A percentile compares a stretch with the other conserved stretches of the same genome.
phyloP scores from a whole-genome alignment of 2,113 vertebrate species.

The Phyllopteryx taeniolatus region DNA sequence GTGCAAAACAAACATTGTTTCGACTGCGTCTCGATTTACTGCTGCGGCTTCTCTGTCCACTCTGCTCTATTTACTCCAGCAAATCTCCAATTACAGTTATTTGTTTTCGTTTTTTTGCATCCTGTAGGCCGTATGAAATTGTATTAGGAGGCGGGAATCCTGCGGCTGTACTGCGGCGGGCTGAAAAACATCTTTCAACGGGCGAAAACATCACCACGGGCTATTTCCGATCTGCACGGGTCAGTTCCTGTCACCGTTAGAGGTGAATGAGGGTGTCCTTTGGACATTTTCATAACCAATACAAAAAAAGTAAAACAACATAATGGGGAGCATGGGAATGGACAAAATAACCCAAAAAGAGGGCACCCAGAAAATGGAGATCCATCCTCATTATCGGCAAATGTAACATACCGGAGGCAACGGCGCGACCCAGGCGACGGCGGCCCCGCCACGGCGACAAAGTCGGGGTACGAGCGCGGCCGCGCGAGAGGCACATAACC shows the following conservation, averaged over 20 bases:
- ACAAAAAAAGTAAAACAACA: too few relatives aligned
- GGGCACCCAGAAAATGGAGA: conserved; percentile 25
- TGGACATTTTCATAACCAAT: too few relatives aligned
- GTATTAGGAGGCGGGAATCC: conserved; percentile 8
- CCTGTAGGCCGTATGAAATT: conserved; percentile 23
- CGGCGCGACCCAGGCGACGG: neutral
- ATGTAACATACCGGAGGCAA: too few relatives aligned
- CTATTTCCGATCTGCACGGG: conserved; percentile 7
- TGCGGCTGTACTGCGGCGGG: neutral
- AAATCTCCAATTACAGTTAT: conserved; percentile 47
- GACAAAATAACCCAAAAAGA: conserved; percentile 8
- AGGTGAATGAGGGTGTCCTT: neutral
- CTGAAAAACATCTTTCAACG: neutral
- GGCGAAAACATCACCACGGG: conserved; percentile 1
- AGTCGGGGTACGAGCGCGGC: conserved; percentile 17
- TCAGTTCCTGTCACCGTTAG: neutral
- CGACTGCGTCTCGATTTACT: conserved; percentile 49
- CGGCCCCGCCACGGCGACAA: neutral
- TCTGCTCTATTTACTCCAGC: conserved; percentile 44
- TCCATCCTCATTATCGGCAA: conserved; percentile 49
- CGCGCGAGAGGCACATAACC: conserved; percentile 34
- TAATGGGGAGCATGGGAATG: neutral
- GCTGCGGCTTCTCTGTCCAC: conserved; percentile 29
- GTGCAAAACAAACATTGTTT: conserved; percentile 47
- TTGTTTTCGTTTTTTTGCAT: conserved; percentile 12